Evolutionary conservation across 2,113 vertebrate species (phyloP).

Genomic region (Mionectes macconnelli): DNA sequence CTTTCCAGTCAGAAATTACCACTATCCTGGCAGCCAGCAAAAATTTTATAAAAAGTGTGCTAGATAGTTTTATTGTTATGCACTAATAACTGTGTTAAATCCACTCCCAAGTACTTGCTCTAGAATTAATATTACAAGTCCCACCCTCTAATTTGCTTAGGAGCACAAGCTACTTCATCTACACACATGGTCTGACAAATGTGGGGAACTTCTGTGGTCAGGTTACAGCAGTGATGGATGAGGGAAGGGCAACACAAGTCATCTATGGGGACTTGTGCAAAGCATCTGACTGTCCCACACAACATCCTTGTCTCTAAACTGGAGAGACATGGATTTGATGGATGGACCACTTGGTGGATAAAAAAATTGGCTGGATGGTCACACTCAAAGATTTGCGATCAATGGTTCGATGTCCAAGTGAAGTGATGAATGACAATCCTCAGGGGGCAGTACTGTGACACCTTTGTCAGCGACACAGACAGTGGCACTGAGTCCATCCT

Average conservation of each 20-base stretch:
- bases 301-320: background rate
- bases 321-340: background rate
- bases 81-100: background rate
- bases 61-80: background rate
- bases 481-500: background rate
- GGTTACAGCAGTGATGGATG: background rate
- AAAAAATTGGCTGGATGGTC: background rate
- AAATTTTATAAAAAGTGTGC: background rate
- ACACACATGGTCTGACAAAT: background rate
- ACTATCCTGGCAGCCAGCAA: background rate
- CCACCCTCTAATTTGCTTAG: background rate
- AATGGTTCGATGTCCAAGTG: background rate
- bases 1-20: background rate
- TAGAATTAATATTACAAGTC: background rate
- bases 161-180: background rate
- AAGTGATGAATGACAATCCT: background rate
- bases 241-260: background rate
- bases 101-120: background rate
- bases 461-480: background rate
- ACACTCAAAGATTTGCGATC: background rate
- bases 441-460: background rate
- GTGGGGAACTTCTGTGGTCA: fast-evolving
- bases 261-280: background rate
- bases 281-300: background rate
- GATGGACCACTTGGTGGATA: background rate